Base-by-base conservation (phyloP, 1,140 invertebrate genomes). In the Hypothenemus hampei region DNA sequence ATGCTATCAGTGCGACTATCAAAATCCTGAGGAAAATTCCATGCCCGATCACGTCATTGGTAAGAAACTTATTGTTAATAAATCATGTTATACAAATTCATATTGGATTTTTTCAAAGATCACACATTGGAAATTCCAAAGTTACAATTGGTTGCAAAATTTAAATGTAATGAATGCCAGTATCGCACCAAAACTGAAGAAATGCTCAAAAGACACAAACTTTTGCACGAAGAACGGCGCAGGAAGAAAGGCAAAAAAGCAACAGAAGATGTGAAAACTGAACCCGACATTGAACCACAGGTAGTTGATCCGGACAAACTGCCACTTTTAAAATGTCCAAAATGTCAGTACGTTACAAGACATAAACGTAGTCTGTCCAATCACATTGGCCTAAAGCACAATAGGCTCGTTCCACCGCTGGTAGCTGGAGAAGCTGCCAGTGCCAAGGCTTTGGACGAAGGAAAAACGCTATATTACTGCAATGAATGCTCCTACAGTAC, bases 1-100 rank as follows among this genome's bases (percentile, higher is more conserved):
- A 16, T 57, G 55, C 19, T 57, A 37, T 18, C 55, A 57, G 24
- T 57, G 55, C 15, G 29, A 57, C 11, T 57, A 40, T 31, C 46
- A 57, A 23, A 29, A 43, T 10, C 13, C 18, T 4, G 55, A 49
- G 8, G 46, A 45, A 16, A 31, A 8, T 22, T 5, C 36, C 1
- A 50, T 57, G 55, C 39, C 41, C 2, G 39, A 44, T 31, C 55
- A 57, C 31, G 48, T 57, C 4, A 48, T 56, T 23, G 47, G 47
- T 49, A 49, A 49, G 47, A 37, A 31, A 31, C n/a, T 29, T 29
- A 29, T 29, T 29, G 26, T n/a, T 29, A 29, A 7, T 7, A 29
- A 29, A 29, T 7, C 35, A 37, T 37, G 5, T 37, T 37, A 8
- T 11, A 11, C 21, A 20, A 43, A 11, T 22, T 5, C 22, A 7